Base-by-base conservation (phyloP, 2,888 invertebrate species). In the Caenorhabditis sulstoni region DNA sequence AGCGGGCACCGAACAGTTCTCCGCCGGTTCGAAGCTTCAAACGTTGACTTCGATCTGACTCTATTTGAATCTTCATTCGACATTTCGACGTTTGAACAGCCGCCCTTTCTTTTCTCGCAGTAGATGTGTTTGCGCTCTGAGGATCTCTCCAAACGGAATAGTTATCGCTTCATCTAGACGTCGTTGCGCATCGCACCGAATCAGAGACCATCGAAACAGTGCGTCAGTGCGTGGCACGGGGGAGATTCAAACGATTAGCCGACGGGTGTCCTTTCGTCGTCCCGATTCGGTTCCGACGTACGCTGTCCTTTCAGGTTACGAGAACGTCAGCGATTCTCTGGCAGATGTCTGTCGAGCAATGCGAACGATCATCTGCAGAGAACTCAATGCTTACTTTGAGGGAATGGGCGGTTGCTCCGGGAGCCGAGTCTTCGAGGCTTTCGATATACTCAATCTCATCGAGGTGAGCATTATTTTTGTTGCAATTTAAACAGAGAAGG, bases 331-430 rank as follows among this genome's bases (percentile, higher is more conserved):
- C n/a, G 58, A 73, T 0, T 57, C 57, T n/a, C 45, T 73, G 11
- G 64, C 57, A 4, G 73, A 57, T 16, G 12, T 39, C 0, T 73
- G 73, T 22, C 62, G 45, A 14, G 47, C 73, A 3, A 73, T 73
- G 73, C 49, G 64, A 11, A 73, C 39, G 14, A 58, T 73, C 3
- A 64, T 73, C 1, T 64, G 49, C 35, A 23, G 73, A 44, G 64
- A 73, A 41, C 23, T 73, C 37, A 73, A 49, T 9, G 47, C 57
- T 3, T 50, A 64, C 35, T 58, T 64, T 9, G 57, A 57, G 20
- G 73, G 64, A n/a, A 49, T 29, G 29, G 29, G 18, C 11, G 49
- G 16, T 1, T 18, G 4, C 1, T 29, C 58, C 1, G 50, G 57
- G 14, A 58, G 35, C 14, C 16, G 64, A 23, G 44, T 73, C 18